Base-by-base conservation (phyloP, 2,797 vertebrate genomes). In the Acipenser transmontanus region DNA sequence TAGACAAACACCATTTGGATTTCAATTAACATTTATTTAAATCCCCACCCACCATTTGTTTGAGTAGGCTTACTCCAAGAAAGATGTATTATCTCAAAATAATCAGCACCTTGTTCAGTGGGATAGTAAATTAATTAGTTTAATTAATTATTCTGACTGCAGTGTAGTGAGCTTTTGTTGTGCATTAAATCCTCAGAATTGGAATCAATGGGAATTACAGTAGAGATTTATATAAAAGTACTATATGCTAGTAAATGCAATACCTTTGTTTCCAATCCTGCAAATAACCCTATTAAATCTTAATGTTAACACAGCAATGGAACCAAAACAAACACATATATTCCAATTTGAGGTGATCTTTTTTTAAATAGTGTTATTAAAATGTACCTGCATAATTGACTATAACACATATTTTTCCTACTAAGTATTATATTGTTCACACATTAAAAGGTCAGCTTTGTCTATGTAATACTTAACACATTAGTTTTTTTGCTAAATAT, bases 101-200 rank as follows among this genome's bases (percentile, higher is more conserved):
- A 17, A 17, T 17, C 17, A 17, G 17, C 17, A 17, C 17, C 17
- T 17, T 17, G 57, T 48, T 65, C 14, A 47, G 50, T 52, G 13
- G 61, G 47, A 56, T 50, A 67, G 54, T 61, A 66, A 61, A 59
- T 47, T 17, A 62, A 75, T 68, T 62, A 61, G 17, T 72, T 62
- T 1, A 8, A 73, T 70, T 73, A 73, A 74, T 70, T 66, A 72
- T 75, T 65, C 51, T 50, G 48, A 51, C 51, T 62, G 47, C 14
- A 62, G 17, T 54, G 47, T 70, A 70, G 73, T 74, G 50, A 75
- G 60, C 51, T 73, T 78, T 71, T 73, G 68, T 51, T 65, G 54
- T n/a, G 63, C 62, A 70, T 69, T 82, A 69, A 77, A 76, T 77
- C 69, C 64, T 48, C 61, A 66, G 65, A 9, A 71, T 71, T 73